Evolutionary conservation across 2,888 invertebrate genomes (phyloP).

Genomic region (Drosophila nr. fundita): DNA sequence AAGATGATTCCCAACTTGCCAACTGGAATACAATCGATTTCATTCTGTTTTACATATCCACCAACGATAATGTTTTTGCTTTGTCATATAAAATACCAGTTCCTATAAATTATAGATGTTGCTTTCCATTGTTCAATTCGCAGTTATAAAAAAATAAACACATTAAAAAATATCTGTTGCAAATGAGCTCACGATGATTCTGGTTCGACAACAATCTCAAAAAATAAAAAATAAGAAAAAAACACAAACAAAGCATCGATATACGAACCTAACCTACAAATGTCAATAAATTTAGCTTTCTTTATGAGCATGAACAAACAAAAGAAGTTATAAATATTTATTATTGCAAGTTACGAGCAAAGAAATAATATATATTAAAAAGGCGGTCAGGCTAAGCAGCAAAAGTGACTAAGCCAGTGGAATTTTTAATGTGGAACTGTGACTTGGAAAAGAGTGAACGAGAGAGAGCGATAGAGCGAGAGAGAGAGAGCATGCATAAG

Average conservation of each 20-base stretch:
- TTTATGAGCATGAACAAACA: conserved; percentile 50
- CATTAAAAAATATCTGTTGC: conserved; percentile 11
- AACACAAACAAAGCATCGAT: background rate
- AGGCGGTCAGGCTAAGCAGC: conserved; percentile 56
- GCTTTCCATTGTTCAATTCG: conserved; percentile 32
- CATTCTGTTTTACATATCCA: background rate
- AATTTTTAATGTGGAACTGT: conserved; percentile 42
- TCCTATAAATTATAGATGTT: conserved; percentile 2
- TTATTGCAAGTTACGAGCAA: conserved; percentile 45
- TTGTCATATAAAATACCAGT: conserved; percentile 27
- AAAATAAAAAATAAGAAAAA: conserved; percentile 3
- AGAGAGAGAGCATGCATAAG: conserved; percentile 11
- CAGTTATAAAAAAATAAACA: conserved; percentile 6
- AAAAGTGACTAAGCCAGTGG: conserved; percentile 61
- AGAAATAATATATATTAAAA: conserved; percentile 37
- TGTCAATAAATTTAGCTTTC: conserved; percentile 61
- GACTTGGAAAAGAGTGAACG: conserved; percentile 10
- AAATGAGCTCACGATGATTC: conserved; percentile 46
- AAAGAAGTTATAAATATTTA: conserved; percentile 60
- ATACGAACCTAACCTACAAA: conserved; percentile 11
- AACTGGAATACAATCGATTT: background rate
- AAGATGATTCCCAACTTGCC: background rate
- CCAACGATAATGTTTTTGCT: background rate
- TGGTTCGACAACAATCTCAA: conserved; percentile 72
- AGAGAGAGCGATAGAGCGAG: conserved; percentile 8